phyloP scores from a whole-genome alignment of 2,113 vertebrate genomes.

The Spermophilus dauricus region DNA sequence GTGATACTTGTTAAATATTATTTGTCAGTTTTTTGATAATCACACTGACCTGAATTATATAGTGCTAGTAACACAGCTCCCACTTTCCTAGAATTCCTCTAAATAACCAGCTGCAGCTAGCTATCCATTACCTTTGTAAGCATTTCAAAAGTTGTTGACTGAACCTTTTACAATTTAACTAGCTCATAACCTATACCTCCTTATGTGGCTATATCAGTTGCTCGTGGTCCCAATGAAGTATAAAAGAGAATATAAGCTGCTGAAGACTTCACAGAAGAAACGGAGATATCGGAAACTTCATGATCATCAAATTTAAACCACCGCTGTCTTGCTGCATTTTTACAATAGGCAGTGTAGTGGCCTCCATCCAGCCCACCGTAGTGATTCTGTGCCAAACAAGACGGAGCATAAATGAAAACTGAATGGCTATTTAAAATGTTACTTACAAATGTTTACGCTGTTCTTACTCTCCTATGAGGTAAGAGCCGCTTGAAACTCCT shows the following conservation, averaged over 20 bases:
- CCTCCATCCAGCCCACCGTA: slow-evolving; percentile 98
- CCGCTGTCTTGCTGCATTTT: slow-evolving; percentile 93
- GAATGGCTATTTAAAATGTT: background rate
- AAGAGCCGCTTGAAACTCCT: slow-evolving; percentile 24
- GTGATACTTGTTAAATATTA: slow-evolving; percentile 80
- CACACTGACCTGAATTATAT: slow-evolving; percentile 74
- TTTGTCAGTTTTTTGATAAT: slow-evolving; percentile 73
- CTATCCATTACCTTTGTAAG: slow-evolving; percentile 60
- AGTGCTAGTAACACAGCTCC: slow-evolving; percentile 75
- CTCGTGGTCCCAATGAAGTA: slow-evolving; percentile 92
- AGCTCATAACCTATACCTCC: slow-evolving; percentile 37
- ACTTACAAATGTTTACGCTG: background rate
- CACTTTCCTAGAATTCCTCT: slow-evolving; percentile 25
- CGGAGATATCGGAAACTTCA: slow-evolving; percentile 95
- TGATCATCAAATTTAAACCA: slow-evolving; percentile 99
- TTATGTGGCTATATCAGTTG: slow-evolving; percentile 84
- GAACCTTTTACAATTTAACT: slow-evolving; percentile 70
- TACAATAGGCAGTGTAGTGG: slow-evolving; percentile 99
- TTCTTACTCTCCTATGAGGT: background rate
- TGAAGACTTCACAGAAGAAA: slow-evolving; percentile 95
- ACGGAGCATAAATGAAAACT: background rate
- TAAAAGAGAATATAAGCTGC: slow-evolving; percentile 99
- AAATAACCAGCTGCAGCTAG: background rate
- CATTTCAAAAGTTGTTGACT: slow-evolving; percentile 68
- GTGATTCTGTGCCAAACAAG: slow-evolving; percentile 92